A percentile compares a stretch with the other conserved stretches of the same genome.
Evolutionary conservation across 1,140 invertebrate species (phyloP).

Genomic region (Formica exsecta): DNA sequence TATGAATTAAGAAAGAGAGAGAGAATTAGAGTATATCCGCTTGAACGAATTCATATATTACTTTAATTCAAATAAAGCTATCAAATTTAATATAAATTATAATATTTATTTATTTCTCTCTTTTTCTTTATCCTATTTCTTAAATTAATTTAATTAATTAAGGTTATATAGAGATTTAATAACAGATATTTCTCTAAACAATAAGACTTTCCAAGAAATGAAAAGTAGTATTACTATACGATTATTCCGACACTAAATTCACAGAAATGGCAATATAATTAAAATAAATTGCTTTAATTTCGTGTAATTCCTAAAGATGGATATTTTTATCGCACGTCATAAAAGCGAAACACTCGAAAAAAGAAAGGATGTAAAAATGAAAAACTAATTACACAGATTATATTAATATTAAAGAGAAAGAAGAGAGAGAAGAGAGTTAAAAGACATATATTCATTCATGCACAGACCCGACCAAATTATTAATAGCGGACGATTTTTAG

Average conservation of each 20-base stretch:
- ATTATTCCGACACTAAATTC: background rate
- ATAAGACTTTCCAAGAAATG: background rate
- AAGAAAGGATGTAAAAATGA: background rate
- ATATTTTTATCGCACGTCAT: background rate
- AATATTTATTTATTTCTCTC: background rate
- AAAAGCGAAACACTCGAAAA: background rate
- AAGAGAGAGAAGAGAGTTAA: background rate
- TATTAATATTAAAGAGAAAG: slow-evolving; percentile 26
- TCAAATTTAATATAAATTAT: slow-evolving; percentile 12
- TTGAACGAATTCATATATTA: too few relatives aligned
- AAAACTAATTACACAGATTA: slow-evolving; percentile 27
- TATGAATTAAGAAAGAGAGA: background rate
- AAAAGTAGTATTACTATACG: slow-evolving; percentile 6
- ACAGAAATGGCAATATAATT: background rate
- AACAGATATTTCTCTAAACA: background rate
- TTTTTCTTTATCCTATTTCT: background rate
- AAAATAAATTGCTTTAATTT: slow-evolving; percentile 10
- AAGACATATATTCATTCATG: background rate
- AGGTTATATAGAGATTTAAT: background rate
- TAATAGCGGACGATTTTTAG: slow-evolving; percentile 21
- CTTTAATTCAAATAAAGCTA: background rate
- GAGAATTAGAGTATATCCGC: background rate
- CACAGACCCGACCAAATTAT: slow-evolving; percentile 2
- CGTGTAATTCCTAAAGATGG: background rate
- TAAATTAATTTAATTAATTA: slow-evolving; percentile 14